Base-by-base conservation (phyloP, 2,888 invertebrate genomes). In the Griposia aprilina region DNA sequence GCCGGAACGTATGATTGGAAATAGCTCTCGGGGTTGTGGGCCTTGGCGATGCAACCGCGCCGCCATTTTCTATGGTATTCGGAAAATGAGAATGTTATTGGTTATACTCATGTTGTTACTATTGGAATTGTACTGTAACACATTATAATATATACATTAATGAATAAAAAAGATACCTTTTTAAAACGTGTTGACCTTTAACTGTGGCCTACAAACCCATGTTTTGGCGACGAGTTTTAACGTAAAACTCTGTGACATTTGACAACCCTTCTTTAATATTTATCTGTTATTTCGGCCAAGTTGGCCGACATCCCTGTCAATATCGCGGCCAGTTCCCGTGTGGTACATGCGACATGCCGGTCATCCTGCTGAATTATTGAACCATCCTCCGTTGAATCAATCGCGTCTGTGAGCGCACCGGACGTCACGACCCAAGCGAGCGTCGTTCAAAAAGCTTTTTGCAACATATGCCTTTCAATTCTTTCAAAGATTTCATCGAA, bases 281-380 rank as follows among this genome's bases (percentile, higher is more conserved):
- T 85, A 85, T 73, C 30, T 83, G 75, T 82, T 82, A 74, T 82
- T 73, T 68, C 50, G 68, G 70, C 41, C 65, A 73, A 74, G 70
- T 74, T 74, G 66, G 76, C 50, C 76, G 80, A 82, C 81, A 78
- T 50, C 69, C 74, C 77, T 80, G 82, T 84, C 81, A 82, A 81
- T 82, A 81, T 74, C 48, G 66, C 71, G 70, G 75, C 66, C 71
- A 73, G 74, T 80, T 81, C 72, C 78, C 67, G 80, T 55, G 71
- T 73, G 74, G 74, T 72, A 85, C 79, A 76, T 82, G 76, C 67
- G 80, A 79, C 81, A 76, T 82, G 71, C 78, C 88, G 87, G 90
- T 89, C 91, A 90, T 89, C 90, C 91, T 89, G 79, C 89, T 95
- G 91, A 94, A 94, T 94, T 94, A 95, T 94, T 94, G 90, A 94